Evolutionary conservation across 2,888 invertebrate species (phyloP), one percentile per base, ranked within the genome.

Genomic region (Sipha maydis): DNA sequence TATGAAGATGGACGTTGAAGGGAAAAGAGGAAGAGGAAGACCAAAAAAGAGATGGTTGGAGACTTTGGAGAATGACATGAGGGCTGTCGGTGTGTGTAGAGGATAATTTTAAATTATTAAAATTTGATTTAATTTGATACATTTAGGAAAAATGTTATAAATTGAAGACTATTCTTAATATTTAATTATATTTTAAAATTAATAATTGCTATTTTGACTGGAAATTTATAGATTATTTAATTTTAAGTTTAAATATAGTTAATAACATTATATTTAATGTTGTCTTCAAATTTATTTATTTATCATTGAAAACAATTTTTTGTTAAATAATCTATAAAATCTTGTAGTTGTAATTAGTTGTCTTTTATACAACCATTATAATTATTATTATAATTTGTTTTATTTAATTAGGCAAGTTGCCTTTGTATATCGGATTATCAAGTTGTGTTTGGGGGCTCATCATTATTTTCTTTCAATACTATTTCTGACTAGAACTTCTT

Each of bases 381-480:
- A 83, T 28, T 3, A 91, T 90, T 89, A 90, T 90, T 88, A 88
- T 90, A 90, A 90, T 90, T 79, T 89, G 61, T 89, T 89, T 89
- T 90, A 85, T 90, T 86, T 80, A 86, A 90, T 90, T 91, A 92
- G 92, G 92, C 92, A 92, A 92, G 91, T 91, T 96, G 93, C 96
- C 96, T 91, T 93, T 96, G 93, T 95, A 96, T 94, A 95, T 97
- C 93, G 97, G 97, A 93, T 95, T 97, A 92, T 96, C 96, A 92
- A 96, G 96, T 92, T 97, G 96, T 94, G 94, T 97, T 93, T 96
- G 96, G 96, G 97, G 96, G 92, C 93, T 95, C 92, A 93, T 95
- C 92, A 94, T 95, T 92, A 94, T 95, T 93, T 94, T 95, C 93
- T 93, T 95, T 93, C 94, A 94, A 93, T 93, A 94, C 92, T 95